Evolutionary conservation across 2,797 vertebrate species (phyloP).

Genomic region (Myiotriccus ornatus): DNA sequence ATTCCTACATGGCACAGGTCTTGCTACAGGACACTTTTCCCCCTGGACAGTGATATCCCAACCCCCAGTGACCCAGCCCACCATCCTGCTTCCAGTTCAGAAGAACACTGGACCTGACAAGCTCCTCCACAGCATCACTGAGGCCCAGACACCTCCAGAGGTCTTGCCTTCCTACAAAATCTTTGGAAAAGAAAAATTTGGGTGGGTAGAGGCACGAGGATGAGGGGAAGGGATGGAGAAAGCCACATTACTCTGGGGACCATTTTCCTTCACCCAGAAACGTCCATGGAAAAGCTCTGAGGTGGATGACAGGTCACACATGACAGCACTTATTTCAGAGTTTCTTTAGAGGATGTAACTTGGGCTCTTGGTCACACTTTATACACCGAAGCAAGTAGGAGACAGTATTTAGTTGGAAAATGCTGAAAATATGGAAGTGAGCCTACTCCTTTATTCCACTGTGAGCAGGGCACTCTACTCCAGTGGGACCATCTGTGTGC

Average conservation of each 20-base stretch:
- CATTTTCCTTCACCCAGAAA: neutral
- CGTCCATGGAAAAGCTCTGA: neutral
- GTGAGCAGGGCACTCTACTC: neutral
- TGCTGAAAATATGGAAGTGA: neutral
- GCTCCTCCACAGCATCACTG: neutral
- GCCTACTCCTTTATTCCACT: neutral
- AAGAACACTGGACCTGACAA: no score
- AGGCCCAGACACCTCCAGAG: neutral
- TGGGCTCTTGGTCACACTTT: neutral
- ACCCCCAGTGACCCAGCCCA: neutral
- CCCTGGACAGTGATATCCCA: neutral
- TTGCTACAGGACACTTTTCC: neutral
- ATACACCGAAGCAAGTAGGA: neutral
- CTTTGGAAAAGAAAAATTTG: neutral
- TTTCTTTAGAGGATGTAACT: neutral
- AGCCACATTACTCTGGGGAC: neutral
- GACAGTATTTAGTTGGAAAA: neutral
- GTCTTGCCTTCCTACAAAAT: neutral
- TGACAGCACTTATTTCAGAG: neutral
- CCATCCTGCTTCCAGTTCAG: neutral
- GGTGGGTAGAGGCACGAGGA: neutral
- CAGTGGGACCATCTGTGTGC: neutral
- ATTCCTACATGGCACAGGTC: neutral
- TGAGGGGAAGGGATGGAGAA: neutral
- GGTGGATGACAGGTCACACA: neutral